A percentile compares a stretch with the other conserved stretches of the same genome.
Evolutionary conservation across 2,888 invertebrate species (phyloP).

Genomic region (Nymphalis urticae): DNA sequence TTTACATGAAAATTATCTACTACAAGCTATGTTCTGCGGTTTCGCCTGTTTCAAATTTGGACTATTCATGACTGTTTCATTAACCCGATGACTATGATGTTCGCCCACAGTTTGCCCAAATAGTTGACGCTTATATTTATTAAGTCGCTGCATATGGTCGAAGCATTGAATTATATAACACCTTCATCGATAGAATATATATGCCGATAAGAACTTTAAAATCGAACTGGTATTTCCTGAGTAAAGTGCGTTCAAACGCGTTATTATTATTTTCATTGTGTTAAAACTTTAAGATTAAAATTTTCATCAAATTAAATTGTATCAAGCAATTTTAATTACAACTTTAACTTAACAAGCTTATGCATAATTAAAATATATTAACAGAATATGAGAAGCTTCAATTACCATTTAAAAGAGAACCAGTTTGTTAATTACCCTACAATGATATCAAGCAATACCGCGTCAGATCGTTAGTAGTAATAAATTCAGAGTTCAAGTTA

Average conservation of each 20-base stretch:
- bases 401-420: constrained; percentile 17
- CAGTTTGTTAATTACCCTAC: constrained; percentile 23
- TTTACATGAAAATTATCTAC: not conserved
- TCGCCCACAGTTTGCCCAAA: no score
- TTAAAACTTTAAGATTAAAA: not conserved
- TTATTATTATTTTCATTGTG: no score
- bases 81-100: no score
- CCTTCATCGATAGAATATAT: no score
- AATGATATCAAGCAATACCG: constrained; percentile 25
- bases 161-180: no score
- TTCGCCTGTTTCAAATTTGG: no score
- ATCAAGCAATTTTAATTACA: not conserved
- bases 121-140: no score
- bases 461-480: constrained; percentile 27
- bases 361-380: constrained; percentile 15
- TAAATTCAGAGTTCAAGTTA: constrained; percentile 34
- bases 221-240: no score
- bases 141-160: no score
- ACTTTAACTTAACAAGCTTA: constrained; percentile 11
- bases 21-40: not conserved
- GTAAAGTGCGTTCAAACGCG: no score
- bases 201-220: no score
- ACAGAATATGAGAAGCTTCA: not conserved
- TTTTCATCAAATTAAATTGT: not conserved
- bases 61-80: no score